Evolutionary conservation across 2,888 invertebrate genomes (phyloP), one percentile per base, ranked within the genome.

Genomic region (Gortyna flavago): DNA sequence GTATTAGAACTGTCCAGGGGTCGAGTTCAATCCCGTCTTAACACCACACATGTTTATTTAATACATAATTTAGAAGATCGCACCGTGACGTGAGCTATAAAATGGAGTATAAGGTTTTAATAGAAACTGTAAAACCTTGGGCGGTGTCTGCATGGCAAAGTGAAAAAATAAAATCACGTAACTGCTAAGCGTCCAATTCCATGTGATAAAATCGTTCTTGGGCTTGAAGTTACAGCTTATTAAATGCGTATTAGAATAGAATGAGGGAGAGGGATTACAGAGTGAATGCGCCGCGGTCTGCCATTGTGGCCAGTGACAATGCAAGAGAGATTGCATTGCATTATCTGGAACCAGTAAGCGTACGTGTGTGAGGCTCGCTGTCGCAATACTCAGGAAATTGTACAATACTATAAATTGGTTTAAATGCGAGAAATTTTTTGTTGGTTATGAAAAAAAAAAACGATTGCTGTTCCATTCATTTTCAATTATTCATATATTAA

Each of bases 231-330:
- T 87, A 86, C 86, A 87, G 85, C 82, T 88, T 90, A 90, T 90
- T 90, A 89, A 90, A 87, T 87, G 84, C 88, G 87, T 90, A 91
- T 90, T 90, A 91, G 90, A 92, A 93, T 93, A 90, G 89, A 92
- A 92, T 90, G 90, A 89, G 87, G 87, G 87, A 90, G 87, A 85
- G 87, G 91, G 90, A 93, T 92, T 92, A 92, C 86, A 88, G 90
- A 91, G 91, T 87, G 90, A 90, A 89, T 73, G 84, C 89, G 87
- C 88, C 88, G 89, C 89, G 80, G 86, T 84, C 87, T 85, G 86
- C 89, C 85, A 92, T 93, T 93, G 93, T 93, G 87, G 90, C 80
- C 88, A 85, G 87, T 92, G 91, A 93, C 93, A 93, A 93, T 93
- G 89, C 90, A 89, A 91, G 90, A 91, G 90, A 91, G 89, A 92